phyloP scores from a whole-genome alignment of 2,888 invertebrate species.

The Andrena camellia region DNA sequence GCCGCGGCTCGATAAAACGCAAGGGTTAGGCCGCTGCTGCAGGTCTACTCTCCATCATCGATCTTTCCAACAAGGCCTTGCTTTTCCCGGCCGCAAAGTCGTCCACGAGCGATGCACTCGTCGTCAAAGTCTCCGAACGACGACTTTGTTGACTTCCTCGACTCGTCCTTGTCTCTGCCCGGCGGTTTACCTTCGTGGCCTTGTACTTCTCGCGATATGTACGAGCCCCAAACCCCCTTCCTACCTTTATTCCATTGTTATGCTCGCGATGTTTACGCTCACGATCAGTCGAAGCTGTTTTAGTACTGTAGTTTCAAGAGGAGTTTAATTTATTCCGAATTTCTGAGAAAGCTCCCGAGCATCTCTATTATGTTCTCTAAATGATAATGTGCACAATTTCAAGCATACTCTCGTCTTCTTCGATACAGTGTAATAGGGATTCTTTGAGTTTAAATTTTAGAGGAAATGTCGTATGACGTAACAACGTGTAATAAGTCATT shows the following conservation, averaged over 20 bases:
- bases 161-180: neutral
- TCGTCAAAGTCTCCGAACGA: conserved; percentile 29
- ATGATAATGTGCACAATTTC: too few species aligned
- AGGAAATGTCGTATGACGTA: neutral
- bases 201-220: neutral
- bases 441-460: neutral
- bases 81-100: conserved; percentile 34
- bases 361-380: too few species aligned
- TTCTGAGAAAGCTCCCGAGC: too few species aligned
- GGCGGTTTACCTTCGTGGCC: neutral
- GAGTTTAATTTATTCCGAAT: too few species aligned
- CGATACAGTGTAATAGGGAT: too few species aligned
- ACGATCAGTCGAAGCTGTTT: neutral
- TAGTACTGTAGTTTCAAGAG: too few species aligned
- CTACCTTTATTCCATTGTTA: neutral
- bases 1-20: conserved; percentile 69
- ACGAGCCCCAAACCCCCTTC: neutral
- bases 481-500: neutral
- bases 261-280: neutral
- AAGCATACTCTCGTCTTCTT: too few species aligned
- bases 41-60: conserved; percentile 57
- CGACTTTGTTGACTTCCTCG: neutral
- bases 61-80: conserved; percentile 57
- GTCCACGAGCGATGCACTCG: conserved; percentile 36
- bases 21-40: conserved; percentile 69